A percentile compares a stretch with the other conserved stretches of the same genome.
These are phyloP conservation scores for Chironomus riparius DNA, from an alignment of 2,888 invertebrate species.

Conservation along the genomic window DNA sequence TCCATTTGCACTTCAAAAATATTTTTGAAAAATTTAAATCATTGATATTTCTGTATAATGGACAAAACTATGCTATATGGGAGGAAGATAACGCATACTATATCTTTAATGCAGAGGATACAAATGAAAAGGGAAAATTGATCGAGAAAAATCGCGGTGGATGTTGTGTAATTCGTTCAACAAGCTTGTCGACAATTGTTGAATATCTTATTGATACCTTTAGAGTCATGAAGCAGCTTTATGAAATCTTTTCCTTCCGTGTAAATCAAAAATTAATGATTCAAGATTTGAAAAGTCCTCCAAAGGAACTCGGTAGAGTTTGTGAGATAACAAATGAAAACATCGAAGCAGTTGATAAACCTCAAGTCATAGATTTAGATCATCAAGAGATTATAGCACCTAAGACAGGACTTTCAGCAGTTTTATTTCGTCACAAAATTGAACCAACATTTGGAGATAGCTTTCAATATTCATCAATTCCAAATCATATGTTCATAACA, in stretches of 20 bases:
- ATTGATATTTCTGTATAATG: slow-evolving; percentile 28
- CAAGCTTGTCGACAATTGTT: not conserved
- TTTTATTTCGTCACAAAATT: slow-evolving; percentile 10
- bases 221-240: not conserved
- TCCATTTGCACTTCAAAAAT: slow-evolving; percentile 5
- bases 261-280: not conserved
- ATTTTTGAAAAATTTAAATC: slow-evolving; percentile 28
- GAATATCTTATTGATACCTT: not conserved
- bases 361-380: not conserved
- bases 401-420: slow-evolving; percentile 10
- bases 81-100: slow-evolving; percentile 24
- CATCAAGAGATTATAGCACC: not conserved
- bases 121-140: slow-evolving; percentile 24
- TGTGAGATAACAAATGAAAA: not conserved
- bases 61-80: slow-evolving; percentile 31
- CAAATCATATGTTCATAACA: slow-evolving; percentile 20
- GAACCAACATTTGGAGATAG: not conserved
- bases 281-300: not conserved
- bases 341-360: not conserved
- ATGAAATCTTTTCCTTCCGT: slow-evolving; percentile 14
- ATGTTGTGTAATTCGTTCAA: slow-evolving; percentile 20
- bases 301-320: no score
- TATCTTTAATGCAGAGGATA: slow-evolving; percentile 29
- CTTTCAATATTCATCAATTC: not conserved
- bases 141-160: slow-evolving; percentile 7